Base-by-base conservation (phyloP, 2,888 invertebrate species). In the Octodonta nipae region DNA sequence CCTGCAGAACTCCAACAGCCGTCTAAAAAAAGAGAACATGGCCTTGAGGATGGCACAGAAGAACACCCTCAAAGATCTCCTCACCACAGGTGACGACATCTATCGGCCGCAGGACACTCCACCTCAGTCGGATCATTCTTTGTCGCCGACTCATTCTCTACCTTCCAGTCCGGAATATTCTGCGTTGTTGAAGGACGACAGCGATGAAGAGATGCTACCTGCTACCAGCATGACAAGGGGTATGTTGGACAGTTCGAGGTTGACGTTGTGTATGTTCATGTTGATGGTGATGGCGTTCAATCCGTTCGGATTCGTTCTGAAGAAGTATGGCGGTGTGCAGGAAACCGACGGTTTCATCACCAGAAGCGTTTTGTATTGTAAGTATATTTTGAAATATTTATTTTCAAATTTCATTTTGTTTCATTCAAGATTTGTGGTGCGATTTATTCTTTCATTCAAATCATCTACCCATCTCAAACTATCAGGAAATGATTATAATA, bases 261-360 rank as follows among this genome's bases (percentile, higher is more conserved):
- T 96, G 46, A 81, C 84, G 0, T 61, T 96, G 26, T 95, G 92
- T 56, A 83, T 91, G 50, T 84, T 95, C 54, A 85, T 95, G 81
- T 73, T 95, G 35, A 81, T 83, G 6, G 67, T 93, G 15, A 61
- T 93, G 37, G 78, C 85, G 0, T 83, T 92, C 52, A 95, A 95
- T 67, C 95, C 95, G 3, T 80, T 93, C 54, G 79, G 82, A 36
- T 57, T 73, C 3, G 64, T 79, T 34, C 61, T 85, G 28, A 71
- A 71, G 36, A 70, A 64, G 35, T 64, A 70, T 30, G 58, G 63
- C 36, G 61, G 60, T 4, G 67, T 68, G 15, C 52, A 61, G 26
- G 55, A 57, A 17, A 67, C 68, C 43, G 10, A 15, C 10, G 26
- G 13, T 8, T 31, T 33, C 8, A 33, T 31, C n/a, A 34, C 37